Conservation (phyloP, 1,140 invertebrate species). For the Leptinotarsa undecemlineata region DNA sequence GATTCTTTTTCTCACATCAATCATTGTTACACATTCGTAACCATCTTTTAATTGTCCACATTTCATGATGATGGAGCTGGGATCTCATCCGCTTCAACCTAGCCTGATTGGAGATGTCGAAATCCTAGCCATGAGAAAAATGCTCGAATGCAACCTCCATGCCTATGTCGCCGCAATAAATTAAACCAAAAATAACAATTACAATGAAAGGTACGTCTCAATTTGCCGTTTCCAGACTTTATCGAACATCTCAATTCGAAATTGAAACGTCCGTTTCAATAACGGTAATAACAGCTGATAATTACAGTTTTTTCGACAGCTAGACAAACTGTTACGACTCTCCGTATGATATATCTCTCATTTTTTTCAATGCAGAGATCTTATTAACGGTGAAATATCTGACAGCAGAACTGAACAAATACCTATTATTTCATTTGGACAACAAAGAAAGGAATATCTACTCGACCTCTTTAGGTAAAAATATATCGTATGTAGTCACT, state of each 20-base stretch:
- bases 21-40: no score
- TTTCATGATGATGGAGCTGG: no score
- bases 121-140: no score
- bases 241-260: not conserved
- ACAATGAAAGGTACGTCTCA: not conserved
- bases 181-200: constrained; percentile 1
- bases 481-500: not conserved
- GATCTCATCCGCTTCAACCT: no score
- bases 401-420: not conserved
- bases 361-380: constrained; percentile 5
- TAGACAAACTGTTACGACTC: constrained; percentile 2
- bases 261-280: constrained; percentile 8
- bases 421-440: constrained; percentile 8
- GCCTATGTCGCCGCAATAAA: not conserved
- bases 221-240: not conserved
- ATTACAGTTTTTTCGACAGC: constrained; percentile 8
- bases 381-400: constrained; percentile 3
- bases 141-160: no score
- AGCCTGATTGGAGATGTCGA: no score
- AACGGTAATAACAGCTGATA: not conserved
- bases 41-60: no score
- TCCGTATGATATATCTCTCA: not conserved
- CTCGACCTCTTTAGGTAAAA: not conserved
- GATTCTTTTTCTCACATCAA: no score
- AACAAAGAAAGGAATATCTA: not conserved